Percentiles rank a stretch among this genome's conserved stretches.
Evolutionary conservation across 2,113 vertebrate genomes (phyloP).

Genomic region (Chionis minor): DNA sequence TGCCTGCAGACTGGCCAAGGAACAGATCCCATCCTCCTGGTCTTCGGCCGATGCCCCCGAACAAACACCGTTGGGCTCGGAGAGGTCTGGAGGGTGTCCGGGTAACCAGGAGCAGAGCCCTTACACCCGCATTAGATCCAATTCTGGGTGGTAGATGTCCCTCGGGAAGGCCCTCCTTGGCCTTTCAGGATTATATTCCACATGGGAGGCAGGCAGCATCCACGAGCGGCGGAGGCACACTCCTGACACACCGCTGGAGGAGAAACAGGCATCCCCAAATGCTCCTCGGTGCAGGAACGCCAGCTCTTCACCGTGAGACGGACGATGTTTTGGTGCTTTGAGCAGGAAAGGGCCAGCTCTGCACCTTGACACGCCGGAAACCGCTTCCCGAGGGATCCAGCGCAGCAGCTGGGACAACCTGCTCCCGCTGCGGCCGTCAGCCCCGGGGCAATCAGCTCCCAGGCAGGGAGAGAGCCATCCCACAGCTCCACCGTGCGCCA

Average conservation of each 20-base stretch:
- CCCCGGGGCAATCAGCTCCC: rapidly evolving
- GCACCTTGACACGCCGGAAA: rapidly evolving
- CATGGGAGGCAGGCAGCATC: not conserved
- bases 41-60: rapidly evolving
- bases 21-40: not conserved
- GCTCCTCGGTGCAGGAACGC: not conserved
- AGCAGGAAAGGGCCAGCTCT: not conserved
- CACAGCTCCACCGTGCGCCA: not conserved
- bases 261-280: not conserved
- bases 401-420: not conserved
- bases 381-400: not conserved
- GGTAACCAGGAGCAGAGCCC: not conserved
- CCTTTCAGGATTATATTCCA: slow-evolving; percentile 41
- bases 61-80: rapidly evolving
- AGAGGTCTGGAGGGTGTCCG: rapidly evolving
- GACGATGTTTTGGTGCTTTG: not conserved
- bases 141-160: not conserved
- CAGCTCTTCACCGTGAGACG: rapidly evolving
- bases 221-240: not conserved
- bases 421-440: not conserved
- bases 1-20: not conserved
- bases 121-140: not conserved
- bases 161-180: not conserved
- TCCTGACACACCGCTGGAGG: not conserved
- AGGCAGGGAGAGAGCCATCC: not conserved